phyloP scores from a whole-genome alignment of 2,888 invertebrate genomes.

The Ischnus inquisitorius region DNA sequence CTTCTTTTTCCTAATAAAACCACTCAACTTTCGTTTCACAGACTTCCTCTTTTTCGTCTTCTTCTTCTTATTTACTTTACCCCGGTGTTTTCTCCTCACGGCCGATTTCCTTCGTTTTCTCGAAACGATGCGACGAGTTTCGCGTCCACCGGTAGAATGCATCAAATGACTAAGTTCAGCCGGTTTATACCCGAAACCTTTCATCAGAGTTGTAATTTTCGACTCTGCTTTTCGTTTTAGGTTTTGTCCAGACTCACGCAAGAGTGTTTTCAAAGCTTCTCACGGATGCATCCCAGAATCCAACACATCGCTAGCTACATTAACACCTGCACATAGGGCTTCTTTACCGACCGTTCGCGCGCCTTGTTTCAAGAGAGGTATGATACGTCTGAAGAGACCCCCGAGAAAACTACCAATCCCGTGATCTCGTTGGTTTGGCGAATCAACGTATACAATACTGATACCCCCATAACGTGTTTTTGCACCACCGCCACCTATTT shows the following conservation, averaged over 20 bases:
- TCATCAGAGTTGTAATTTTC: not conserved
- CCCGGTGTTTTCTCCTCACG: not conserved
- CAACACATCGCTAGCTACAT: not conserved
- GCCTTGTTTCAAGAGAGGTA: no score
- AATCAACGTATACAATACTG: no score
- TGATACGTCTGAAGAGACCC: no score
- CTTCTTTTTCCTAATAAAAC: no score
- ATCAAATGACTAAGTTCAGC: not conserved
- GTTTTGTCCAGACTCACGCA: not conserved
- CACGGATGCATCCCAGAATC: not conserved
- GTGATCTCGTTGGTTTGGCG: no score
- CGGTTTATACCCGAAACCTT: conserved; percentile 10
- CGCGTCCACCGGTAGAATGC: conserved; percentile 6
- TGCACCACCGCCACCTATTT: no score
- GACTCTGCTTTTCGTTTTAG: not conserved
- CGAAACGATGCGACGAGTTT: conserved; percentile 7
- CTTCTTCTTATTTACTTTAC: not conserved
- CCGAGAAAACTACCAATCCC: not conserved
- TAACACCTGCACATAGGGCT: no score
- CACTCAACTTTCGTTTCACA: no score
- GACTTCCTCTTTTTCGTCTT: not conserved
- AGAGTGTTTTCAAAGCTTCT: not conserved
- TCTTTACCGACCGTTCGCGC: no score
- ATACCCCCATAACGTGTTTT: no score
- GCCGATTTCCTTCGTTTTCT: conserved; percentile 9